A percentile compares a stretch with the other conserved stretches of the same genome.
phyloP scores from a whole-genome alignment of 2,888 invertebrate genomes.

The Portevinia maculata region DNA sequence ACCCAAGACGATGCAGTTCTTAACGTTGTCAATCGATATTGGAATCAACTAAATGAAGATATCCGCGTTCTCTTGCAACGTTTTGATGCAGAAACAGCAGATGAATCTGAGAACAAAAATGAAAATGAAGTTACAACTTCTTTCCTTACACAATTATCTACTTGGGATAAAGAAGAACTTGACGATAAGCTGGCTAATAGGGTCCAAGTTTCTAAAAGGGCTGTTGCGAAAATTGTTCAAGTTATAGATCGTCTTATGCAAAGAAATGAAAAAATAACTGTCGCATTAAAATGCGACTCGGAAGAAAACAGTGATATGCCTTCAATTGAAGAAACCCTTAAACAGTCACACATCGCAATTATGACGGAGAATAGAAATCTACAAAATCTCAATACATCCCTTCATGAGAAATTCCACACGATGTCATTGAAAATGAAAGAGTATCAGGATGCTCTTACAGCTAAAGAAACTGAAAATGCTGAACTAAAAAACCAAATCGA shows the following conservation, averaged over 20 bases:
- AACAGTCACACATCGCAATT: constrained; percentile 93
- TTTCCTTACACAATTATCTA: constrained; percentile 96
- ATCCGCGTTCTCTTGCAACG: constrained; percentile 96
- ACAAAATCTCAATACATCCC: constrained; percentile 94
- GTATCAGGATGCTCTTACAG: constrained; percentile 89
- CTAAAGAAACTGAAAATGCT: constrained; percentile 96
- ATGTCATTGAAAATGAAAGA: constrained; percentile 95
- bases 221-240: constrained; percentile 97
- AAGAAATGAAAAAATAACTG: constrained; percentile 96
- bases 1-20: constrained; percentile 98
- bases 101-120: constrained; percentile 97
- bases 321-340: constrained; percentile 90
- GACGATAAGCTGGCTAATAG: constrained; percentile 97
- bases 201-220: constrained; percentile 97
- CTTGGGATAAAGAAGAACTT: constrained; percentile 98
- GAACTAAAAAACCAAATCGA: constrained; percentile 98
- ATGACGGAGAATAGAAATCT: constrained; percentile 95
- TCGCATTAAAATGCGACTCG: constrained; percentile 89
- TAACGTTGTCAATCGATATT: constrained; percentile 98
- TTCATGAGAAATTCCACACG: constrained; percentile 96
- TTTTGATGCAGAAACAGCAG: constrained; percentile 98
- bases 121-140: constrained; percentile 98
- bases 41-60: constrained; percentile 99
- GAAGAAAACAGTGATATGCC: constrained; percentile 74
- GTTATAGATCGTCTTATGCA: constrained; percentile 98